Evolutionary conservation across 2,113 vertebrate species (phyloP).

Genomic region (Gopherus evgoodei): DNA sequence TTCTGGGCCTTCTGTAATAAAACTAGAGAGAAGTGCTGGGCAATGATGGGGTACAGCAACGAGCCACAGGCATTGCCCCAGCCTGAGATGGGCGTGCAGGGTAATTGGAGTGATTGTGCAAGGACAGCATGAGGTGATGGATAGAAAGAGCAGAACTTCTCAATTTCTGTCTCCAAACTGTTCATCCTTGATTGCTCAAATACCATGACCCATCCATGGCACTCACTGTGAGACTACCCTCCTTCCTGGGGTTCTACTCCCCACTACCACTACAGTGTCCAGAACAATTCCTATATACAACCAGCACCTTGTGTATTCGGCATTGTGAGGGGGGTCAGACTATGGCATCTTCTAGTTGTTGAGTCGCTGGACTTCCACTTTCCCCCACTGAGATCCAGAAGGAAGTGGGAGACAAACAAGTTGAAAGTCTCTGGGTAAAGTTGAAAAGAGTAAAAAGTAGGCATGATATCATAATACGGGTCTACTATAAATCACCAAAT

Average conservation of each 20-base stretch:
- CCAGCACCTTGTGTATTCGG: not conserved
- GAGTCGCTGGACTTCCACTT: too few species aligned
- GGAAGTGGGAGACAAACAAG: too few species aligned
- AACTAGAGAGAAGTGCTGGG: not conserved
- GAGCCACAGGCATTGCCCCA: not conserved
- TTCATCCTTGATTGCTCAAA: not conserved
- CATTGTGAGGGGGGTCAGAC: not conserved
- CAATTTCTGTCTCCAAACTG: not conserved
- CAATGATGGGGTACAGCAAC: not conserved
- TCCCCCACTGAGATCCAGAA: too few species aligned
- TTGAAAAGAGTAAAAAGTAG: too few species aligned
- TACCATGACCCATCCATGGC: not conserved
- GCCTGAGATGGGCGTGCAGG: not conserved
- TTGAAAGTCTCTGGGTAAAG: too few species aligned
- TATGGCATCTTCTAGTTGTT: too few species aligned
- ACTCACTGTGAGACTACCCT: not conserved
- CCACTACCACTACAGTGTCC: not conserved
- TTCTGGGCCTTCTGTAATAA: not conserved
- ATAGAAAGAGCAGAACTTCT: not conserved
- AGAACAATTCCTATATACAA: not conserved
- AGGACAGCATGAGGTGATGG: not conserved
- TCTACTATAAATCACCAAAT: too few species aligned
- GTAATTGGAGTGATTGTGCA: not conserved
- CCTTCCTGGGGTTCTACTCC: not conserved
- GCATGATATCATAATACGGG: too few species aligned